Percentiles rank a stretch among this genome's conserved stretches.
Conservation (phyloP, 1,140 invertebrate species). For the Apolygus lucorum region DNA sequence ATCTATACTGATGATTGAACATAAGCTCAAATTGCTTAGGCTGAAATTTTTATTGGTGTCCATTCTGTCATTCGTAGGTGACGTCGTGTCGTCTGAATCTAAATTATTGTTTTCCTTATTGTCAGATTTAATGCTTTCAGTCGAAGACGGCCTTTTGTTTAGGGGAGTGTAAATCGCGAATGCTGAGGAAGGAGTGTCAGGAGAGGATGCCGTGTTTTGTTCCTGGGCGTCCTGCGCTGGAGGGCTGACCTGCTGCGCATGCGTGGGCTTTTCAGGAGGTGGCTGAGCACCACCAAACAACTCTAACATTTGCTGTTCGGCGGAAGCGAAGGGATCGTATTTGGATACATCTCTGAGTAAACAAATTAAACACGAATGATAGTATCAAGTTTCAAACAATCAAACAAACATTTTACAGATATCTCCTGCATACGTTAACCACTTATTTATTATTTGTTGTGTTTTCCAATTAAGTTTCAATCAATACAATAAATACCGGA, state of each 20-base stretch:
- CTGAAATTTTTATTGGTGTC: constrained; percentile 32
- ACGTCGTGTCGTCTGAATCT: constrained; percentile 38
- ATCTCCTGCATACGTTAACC: neutral
- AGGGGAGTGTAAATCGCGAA: constrained; percentile 40
- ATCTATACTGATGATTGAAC: constrained; percentile 39
- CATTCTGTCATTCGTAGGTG: constrained; percentile 36
- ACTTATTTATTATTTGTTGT: no score
- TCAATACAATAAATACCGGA: no score
- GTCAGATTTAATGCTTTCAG: constrained; percentile 21
- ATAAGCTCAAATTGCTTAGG: constrained; percentile 42
- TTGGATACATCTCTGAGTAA: constrained; percentile 34
- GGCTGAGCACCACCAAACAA: constrained; percentile 39
- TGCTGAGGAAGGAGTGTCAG: constrained; percentile 41
- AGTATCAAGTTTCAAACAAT: no score
- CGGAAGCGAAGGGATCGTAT: constrained; percentile 57
- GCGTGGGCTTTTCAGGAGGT: neutral
- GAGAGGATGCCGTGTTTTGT: constrained; percentile 13
- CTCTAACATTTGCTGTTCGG: constrained; percentile 60
- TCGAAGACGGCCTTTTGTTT: neutral
- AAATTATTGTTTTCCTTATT: constrained; percentile 36
- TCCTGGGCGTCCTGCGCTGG: neutral
- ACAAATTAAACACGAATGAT: no score
- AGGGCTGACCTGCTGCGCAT: neutral
- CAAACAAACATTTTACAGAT: neutral
- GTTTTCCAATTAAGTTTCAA: no score